Conservation (phyloP, 2,113 vertebrate species). For the rat (Rattus norvegicus) region DNA sequence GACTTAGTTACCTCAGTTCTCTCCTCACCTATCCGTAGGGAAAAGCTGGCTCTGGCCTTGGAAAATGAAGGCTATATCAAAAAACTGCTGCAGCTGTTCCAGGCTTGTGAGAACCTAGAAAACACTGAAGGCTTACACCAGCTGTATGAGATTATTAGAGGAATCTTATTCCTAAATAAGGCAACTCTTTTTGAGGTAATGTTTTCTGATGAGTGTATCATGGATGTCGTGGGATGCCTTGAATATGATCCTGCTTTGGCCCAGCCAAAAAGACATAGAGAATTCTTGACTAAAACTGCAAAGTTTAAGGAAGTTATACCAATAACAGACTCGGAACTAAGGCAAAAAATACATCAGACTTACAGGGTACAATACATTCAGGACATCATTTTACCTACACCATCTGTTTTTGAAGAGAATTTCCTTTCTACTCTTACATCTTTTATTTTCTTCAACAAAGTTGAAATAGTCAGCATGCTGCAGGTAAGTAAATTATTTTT, state of each 20-base stretch:
- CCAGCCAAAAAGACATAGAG: conserved; percentile 96
- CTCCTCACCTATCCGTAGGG: conserved; percentile 97
- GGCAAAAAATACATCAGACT: conserved; percentile 99
- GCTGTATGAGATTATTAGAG: conserved; percentile 97
- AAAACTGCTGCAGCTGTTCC: conserved; percentile 97
- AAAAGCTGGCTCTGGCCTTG: conserved; percentile 97
- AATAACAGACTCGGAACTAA: conserved; percentile 98
- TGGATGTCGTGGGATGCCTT: conserved; percentile 99
- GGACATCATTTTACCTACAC: conserved; percentile 99
- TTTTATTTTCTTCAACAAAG: conserved; percentile 99
- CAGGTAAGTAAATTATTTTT: conserved; percentile 90
- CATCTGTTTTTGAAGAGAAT: conserved; percentile 99
- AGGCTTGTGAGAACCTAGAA: conserved; percentile 96
- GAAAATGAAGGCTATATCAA: conserved; percentile 98
- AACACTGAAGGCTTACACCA: conserved; percentile 98
- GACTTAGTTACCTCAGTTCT: conserved; percentile 98
- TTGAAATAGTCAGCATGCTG: conserved; percentile 99
- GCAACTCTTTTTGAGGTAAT: conserved; percentile 98
- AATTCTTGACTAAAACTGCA: conserved; percentile 99
- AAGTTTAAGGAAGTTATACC: conserved; percentile 99
- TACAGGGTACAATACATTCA: conserved; percentile 99
- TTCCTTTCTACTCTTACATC: conserved; percentile 99
- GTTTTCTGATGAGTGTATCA: conserved; percentile 99
- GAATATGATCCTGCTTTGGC: conserved; percentile 98
- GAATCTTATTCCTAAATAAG: conserved; percentile 99